Base-by-base conservation (phyloP, 2,888 invertebrate species). In the Drosophila nr. medialis region DNA sequence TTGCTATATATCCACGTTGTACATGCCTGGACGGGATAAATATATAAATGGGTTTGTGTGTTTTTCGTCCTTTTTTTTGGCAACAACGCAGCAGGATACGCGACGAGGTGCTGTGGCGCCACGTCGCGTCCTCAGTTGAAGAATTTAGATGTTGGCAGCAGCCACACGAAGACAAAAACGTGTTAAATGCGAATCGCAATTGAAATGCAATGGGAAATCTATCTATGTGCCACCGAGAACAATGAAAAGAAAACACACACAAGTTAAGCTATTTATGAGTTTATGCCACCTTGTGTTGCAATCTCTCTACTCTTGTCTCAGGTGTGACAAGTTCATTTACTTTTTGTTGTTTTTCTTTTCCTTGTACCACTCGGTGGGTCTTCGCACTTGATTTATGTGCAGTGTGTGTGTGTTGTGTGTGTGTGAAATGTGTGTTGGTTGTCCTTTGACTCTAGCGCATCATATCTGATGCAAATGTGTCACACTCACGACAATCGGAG, bases 391-490 rank as follows among this genome's bases (percentile, higher is more conserved):
- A 83, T 83, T 88, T 83, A 83, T 75, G 71, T 59, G 71, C 69
- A 36, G 38, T 66, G 42, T 71, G 70, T 36, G 27, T 27, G 27
- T 27, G 10, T 4, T 21, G n/a, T 38, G 8, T 21, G 30, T 45
- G 48, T 1, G 1, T 49, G 27, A n/a, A n/a, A n/a, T 72, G 13
- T 66, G 10, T 74, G 63, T 58, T 40, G 32, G 30, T 55, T 81
- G 81, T 85, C 89, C 85, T 89, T 82, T 82, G 71, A 75, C 70
- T 55, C 49, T 55, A 72, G 60, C 50, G 50, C 70, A 56, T 85
- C 89, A 86, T 85, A 85, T 85, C 85, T 85, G 85, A 89, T 85
- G 87, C 82, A 84, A 85, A 85, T 87, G 85, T 85, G 85, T 85
- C 89, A 85, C 89, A 85, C 85, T 85, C 85, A 89, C 85, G 89